A percentile compares a stretch with the other conserved stretches of the same genome.
phyloP scores from a whole-genome alignment of 2,888 invertebrate species.

The Phorcus lineatus region DNA sequence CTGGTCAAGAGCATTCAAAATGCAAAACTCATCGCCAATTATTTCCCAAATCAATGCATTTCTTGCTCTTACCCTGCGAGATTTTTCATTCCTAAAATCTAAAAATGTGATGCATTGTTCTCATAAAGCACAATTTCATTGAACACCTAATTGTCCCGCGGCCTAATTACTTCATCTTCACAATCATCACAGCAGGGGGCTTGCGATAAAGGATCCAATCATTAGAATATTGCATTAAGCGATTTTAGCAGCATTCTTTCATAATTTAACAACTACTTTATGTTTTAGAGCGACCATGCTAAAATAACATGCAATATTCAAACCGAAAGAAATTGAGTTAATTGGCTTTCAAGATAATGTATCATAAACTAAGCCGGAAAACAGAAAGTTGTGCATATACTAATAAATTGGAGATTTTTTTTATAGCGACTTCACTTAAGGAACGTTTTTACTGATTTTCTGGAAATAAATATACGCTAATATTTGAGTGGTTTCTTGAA shows the following conservation, averaged over 20 bases:
- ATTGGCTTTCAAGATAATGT: not conserved
- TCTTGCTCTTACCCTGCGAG: not conserved
- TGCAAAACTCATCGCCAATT: constrained; percentile 10
- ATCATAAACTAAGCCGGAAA: not conserved
- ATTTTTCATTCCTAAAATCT: constrained; percentile 1
- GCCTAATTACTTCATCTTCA: not conserved
- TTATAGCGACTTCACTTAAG: not conserved
- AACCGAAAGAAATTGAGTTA: not conserved
- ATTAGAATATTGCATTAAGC: not conserved
- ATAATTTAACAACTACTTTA: not conserved
- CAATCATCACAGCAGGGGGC: not conserved
- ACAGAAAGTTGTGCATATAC: too few relatives aligned
- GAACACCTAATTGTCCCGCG: not conserved
- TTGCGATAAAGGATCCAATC: not conserved
- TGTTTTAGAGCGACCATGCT: not conserved
- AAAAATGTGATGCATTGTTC: not conserved
- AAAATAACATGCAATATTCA: not conserved
- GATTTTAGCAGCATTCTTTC: constrained; percentile 5
- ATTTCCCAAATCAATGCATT: not conserved
- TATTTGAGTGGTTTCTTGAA: not conserved
- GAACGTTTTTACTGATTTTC: not conserved
- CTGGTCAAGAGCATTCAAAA: constrained; percentile 1
- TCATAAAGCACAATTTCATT: not conserved
- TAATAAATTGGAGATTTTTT: not conserved
- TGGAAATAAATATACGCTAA: not conserved